These are phyloP conservation scores for Equus przewalskii DNA, from an alignment of 2,113 vertebrate species.

Conservation along the genomic window DNA sequence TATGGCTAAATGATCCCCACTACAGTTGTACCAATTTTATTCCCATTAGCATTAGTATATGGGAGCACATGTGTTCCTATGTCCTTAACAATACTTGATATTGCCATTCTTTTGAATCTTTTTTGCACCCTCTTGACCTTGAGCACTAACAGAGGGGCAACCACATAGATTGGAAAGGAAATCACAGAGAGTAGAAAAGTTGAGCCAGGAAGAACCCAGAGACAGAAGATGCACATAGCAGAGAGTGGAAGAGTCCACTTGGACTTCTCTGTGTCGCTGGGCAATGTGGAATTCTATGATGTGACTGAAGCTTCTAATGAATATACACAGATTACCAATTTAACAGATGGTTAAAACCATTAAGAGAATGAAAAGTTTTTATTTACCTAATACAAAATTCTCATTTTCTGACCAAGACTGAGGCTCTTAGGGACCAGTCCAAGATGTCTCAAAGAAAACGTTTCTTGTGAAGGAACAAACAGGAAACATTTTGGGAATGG, in stretches of 20 bases:
- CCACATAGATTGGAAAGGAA: background rate
- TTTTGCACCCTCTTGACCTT: background rate
- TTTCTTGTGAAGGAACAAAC: background rate
- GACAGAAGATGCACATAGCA: background rate
- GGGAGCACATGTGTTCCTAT: background rate
- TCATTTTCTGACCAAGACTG: background rate
- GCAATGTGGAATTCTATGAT: background rate
- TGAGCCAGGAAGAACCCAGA: background rate
- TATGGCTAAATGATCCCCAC: background rate
- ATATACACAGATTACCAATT: background rate
- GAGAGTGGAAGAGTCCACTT: accelerated
- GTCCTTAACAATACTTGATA: background rate
- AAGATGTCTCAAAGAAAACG: background rate
- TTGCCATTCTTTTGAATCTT: background rate
- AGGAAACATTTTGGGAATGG: background rate
- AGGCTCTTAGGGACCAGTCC: background rate
- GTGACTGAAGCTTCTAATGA: background rate
- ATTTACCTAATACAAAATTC: background rate
- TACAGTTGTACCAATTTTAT: background rate
- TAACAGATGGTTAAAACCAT: background rate
- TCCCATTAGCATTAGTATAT: background rate
- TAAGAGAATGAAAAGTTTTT: background rate
- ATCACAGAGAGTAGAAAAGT: background rate
- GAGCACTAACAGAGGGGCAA: background rate
- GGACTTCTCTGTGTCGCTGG: background rate